Percentiles rank a stretch among this genome's conserved stretches.
Conservation (phyloP, 2,888 invertebrate species). For the Diploptera punctata region DNA sequence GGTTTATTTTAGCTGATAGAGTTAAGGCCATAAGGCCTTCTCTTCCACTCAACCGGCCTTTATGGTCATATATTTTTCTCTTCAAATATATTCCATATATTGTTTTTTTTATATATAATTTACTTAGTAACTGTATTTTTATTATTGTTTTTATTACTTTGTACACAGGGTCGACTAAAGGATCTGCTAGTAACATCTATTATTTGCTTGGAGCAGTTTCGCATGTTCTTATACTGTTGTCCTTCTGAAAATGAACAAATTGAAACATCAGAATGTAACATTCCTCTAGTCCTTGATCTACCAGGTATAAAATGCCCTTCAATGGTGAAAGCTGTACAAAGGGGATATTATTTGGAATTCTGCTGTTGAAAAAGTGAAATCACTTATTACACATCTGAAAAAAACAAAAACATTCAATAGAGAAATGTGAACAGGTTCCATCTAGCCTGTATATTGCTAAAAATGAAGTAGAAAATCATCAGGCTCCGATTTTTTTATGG, state of each 20-base stretch:
- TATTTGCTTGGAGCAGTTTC: conserved; percentile 71
- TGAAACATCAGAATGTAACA: background rate
- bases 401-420: conserved; percentile 24
- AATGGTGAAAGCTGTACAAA: background rate
- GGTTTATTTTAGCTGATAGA: too few species aligned
- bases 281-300: background rate
- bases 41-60: too few species aligned
- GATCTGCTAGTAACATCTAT: conserved; percentile 60
- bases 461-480: conserved; percentile 50
- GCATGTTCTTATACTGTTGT: conserved; percentile 68
- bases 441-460: conserved; percentile 39
- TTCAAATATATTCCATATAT: too few species aligned
- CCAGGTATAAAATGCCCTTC: background rate
- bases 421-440: background rate
- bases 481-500: conserved; percentile 43
- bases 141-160: too few species aligned
- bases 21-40: too few species aligned
- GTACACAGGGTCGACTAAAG: conserved; percentile 54
- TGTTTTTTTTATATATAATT: too few species aligned
- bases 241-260: conserved; percentile 55
- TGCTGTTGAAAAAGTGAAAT: conserved; percentile 20
- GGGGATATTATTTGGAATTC: conserved; percentile 38
- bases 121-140: too few species aligned
- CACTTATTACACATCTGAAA: background rate
- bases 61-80: too few species aligned